A percentile compares a stretch with the other conserved stretches of the same genome.
These are phyloP conservation scores for Mythimna albipuncta DNA, from an alignment of 2,888 invertebrate species.

Conservation along the genomic window DNA sequence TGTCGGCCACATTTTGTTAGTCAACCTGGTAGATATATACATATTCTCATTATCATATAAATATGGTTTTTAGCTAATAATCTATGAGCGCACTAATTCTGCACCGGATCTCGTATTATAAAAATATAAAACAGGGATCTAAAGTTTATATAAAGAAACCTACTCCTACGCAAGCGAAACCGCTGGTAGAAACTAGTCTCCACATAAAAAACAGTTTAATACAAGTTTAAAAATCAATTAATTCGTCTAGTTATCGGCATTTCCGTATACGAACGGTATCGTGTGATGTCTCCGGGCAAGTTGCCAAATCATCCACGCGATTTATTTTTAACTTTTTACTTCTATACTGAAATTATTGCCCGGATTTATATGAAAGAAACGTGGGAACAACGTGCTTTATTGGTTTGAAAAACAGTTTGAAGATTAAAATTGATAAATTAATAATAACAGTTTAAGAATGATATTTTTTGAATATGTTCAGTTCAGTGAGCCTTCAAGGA, in stretches of 20 bases:
- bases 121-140: no score
- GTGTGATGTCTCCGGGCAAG: slow-evolving; percentile 59
- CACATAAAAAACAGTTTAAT: background rate
- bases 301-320: slow-evolving; percentile 62
- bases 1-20: no score
- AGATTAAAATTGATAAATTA: slow-evolving; percentile 10
- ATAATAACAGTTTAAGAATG: slow-evolving; percentile 1
- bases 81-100: no score
- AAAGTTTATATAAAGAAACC: no score
- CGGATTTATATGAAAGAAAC: slow-evolving; percentile 20
- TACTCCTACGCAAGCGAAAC: no score
- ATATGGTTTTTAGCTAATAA: no score
- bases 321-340: slow-evolving; percentile 59
- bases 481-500: no score
- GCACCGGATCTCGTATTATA: no score
- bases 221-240: slow-evolving; percentile 27
- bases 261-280: slow-evolving; percentile 56
- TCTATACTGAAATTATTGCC: slow-evolving; percentile 46
- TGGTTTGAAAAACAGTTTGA: slow-evolving; percentile 8
- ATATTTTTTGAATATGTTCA: no score
- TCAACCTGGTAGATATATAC: no score
- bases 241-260: slow-evolving; percentile 44
- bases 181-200: no score
- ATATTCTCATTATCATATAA: no score
- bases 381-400: slow-evolving; percentile 7